Conservation (phyloP, 2,113 vertebrate species). For the Mesitornis unicolor region DNA sequence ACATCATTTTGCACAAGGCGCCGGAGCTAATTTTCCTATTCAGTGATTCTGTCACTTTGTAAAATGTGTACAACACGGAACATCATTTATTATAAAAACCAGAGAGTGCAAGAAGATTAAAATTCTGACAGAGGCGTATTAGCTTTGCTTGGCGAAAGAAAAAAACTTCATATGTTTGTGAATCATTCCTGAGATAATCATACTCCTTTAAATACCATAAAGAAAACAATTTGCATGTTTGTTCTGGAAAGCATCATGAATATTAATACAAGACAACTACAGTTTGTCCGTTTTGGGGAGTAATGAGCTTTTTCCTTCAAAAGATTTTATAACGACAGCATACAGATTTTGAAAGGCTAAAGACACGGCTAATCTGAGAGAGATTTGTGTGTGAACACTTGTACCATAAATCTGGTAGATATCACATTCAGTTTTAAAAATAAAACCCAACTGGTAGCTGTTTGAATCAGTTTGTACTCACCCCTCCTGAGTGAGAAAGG, state of each 20-base stretch:
- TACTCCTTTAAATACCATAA: background rate
- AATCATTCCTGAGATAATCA: constrained; percentile 25
- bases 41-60: constrained; percentile 9
- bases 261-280: background rate
- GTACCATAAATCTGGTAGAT: background rate
- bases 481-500: background rate
- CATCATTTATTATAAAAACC: constrained; percentile 34
- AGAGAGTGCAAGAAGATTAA: background rate
- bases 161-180: constrained; percentile 11
- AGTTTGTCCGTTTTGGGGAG: background rate
- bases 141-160: background rate
- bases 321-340: background rate
- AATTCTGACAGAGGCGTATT: background rate
- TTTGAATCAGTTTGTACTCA: constrained; percentile 43
- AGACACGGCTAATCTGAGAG: background rate
- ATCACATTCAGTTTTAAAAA: constrained; percentile 39
- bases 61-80: constrained; percentile 6
- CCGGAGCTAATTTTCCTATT: constrained; percentile 46
- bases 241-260: background rate
- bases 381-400: constrained; percentile 3
- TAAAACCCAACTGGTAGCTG: constrained; percentile 23
- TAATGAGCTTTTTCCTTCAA: background rate
- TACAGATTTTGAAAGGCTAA: constrained; percentile 6
- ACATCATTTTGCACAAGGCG: background rate
- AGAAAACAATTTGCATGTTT: background rate